Evolutionary conservation across 2,888 invertebrate species (phyloP).

Genomic region (Sussaba pulchella): DNA sequence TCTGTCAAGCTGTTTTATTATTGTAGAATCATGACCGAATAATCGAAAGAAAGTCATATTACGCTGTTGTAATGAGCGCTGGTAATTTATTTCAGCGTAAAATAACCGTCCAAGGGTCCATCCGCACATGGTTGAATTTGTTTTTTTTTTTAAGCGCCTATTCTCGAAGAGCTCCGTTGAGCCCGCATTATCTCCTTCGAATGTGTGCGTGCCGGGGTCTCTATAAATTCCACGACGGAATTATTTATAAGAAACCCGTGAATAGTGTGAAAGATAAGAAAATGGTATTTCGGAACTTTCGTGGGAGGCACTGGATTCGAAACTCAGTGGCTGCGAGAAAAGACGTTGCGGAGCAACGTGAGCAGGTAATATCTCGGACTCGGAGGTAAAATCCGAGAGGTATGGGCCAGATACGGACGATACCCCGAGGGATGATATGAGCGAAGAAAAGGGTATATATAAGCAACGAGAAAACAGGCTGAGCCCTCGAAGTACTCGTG

Average conservation of each 20-base stretch:
- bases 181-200: slow-evolving; percentile 9
- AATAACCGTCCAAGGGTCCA: neutral
- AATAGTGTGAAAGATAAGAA: slow-evolving; percentile 69
- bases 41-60: too few relatives aligned
- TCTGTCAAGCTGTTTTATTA: too few relatives aligned
- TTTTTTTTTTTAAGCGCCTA: too few relatives aligned
- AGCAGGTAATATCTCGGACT: slow-evolving; percentile 68
- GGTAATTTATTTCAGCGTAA: neutral
- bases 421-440: slow-evolving; percentile 57
- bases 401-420: slow-evolving; percentile 31
- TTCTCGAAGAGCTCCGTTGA: neutral
- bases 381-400: slow-evolving; percentile 44
- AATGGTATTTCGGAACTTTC: slow-evolving; percentile 55
- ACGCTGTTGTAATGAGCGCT: too few relatives aligned
- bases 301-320: slow-evolving; percentile 7
- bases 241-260: slow-evolving; percentile 77
- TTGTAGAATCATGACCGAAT: too few relatives aligned
- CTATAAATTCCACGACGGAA: slow-evolving; percentile 80
- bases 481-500: slow-evolving; percentile 42
- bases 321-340: slow-evolving; percentile 61
- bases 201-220: slow-evolving; percentile 14
- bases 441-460: slow-evolving; percentile 16
- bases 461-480: slow-evolving; percentile 33
- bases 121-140: neutral
- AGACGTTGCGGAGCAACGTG: slow-evolving; percentile 67